Base-by-base conservation (phyloP, 2,113 vertebrate genomes). In the Indicator indicator region DNA sequence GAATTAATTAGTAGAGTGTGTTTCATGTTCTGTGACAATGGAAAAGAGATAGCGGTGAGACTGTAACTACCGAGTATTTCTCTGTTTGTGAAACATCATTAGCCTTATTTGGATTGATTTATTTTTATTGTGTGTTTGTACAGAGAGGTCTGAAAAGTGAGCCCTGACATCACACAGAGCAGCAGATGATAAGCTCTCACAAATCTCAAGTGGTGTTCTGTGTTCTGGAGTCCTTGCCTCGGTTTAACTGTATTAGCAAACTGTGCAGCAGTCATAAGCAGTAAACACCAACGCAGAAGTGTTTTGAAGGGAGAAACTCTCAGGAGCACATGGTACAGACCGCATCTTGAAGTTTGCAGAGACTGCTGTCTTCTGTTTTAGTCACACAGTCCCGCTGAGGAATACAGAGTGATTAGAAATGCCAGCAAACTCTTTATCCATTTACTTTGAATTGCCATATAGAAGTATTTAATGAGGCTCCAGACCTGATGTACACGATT, bases 301-400 rank as follows among this genome's bases (percentile, higher is more conserved):
- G 16, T 69, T 69, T 65, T n/a, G 36, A 54, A 59, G n/a, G 28
- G 42, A 74, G 38, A 88, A 88, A 24, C 62, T 74, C 73, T 58
- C 14, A 19, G 12, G 32, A 68, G 33, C 12, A 12, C 19, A 2
- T 0, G 0, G 11, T 71, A 24, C 12, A 48, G 79, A 91, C 42
- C 21, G 3, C 16, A 5, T 78, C 67, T 68, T 26, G 20, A 68
- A 83, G 40, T 17, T 60, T n/a, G 59, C 38, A 27, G 58, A 52
- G 72, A 9, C 8, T 24, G 11, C 14, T 86, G 33, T 64, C 56
- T 38, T 38, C 50, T 72, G 36, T 1, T 74, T 50, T 18, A 75
- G 77, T 74, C 42, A 24, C 4, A 2, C 62, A 82, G 62, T 33
- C n/a, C 84, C 70, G 44, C 73, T 6, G 30, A 81, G 56, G 48